Evolutionary conservation across 2,797 vertebrate genomes (phyloP).

Genomic region (Trachops cirrhosus): DNA sequence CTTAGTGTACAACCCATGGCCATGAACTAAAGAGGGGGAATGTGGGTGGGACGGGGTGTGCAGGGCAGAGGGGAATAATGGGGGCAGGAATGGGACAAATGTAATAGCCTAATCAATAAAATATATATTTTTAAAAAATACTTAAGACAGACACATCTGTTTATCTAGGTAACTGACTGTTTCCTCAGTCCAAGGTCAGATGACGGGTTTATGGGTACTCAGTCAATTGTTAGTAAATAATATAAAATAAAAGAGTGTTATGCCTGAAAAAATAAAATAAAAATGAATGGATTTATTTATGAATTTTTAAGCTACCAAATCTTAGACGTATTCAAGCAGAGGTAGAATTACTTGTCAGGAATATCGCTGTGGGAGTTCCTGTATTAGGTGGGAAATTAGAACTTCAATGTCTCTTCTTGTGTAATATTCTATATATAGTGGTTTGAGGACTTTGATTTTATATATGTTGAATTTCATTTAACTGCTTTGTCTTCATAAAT

Average conservation of each 20-base stretch:
- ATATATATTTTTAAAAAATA: no score
- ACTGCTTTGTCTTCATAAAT: constrained; percentile 39
- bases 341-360: background rate
- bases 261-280: no score
- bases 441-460: constrained; percentile 8
- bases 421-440: background rate
- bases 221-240: background rate
- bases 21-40: no score
- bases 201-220: background rate
- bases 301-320: background rate
- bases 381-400: background rate
- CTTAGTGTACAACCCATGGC: no score
- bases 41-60: no score
- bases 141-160: no score
- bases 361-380: background rate
- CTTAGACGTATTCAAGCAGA: constrained; percentile 13
- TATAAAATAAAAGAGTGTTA: background rate
- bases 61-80: no score
- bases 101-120: no score
- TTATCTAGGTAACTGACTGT: no score
- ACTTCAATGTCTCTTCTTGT: background rate
- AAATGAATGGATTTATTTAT: background rate
- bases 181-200: background rate
- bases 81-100: no score
- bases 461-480: constrained; percentile 40